Conservation (phyloP, 2,888 invertebrate genomes). For the Clanis bilineata region DNA sequence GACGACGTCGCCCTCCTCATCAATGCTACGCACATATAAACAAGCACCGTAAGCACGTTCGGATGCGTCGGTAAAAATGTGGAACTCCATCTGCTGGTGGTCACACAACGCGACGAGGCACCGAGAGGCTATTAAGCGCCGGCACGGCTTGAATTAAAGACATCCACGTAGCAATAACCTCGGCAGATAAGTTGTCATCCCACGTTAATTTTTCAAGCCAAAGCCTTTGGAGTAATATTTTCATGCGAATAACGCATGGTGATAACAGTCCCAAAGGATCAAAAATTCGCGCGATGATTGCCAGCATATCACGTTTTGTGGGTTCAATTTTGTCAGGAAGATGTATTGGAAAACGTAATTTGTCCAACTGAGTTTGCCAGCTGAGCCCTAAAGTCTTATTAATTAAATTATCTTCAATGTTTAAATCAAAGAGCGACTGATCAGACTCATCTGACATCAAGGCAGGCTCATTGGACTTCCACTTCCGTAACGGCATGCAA, state of each 20-base stretch:
- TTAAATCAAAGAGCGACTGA: constrained; percentile 21
- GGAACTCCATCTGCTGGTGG: neutral
- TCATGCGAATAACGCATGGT: too few relatives aligned
- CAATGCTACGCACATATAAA: neutral
- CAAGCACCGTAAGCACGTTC: neutral
- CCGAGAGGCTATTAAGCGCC: neutral
- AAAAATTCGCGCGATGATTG: neutral
- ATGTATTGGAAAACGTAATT: neutral
- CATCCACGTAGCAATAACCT: neutral
- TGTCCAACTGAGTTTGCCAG: neutral
- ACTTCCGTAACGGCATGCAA: constrained; percentile 30
- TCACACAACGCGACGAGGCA: neutral
- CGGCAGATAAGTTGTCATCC: neutral
- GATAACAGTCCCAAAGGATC: neutral
- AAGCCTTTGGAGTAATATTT: neutral
- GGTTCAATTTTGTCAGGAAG: neutral
- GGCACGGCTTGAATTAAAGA: neutral
- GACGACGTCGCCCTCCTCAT: neutral
- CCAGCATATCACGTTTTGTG: neutral
- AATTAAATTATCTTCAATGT: neutral
- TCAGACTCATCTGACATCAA: constrained; percentile 17
- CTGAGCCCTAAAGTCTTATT: neutral
- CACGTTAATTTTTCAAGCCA: neutral
- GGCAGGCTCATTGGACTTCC: constrained; percentile 30
- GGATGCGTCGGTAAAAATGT: neutral